Evolutionary conservation across 2,113 vertebrate species (phyloP).

Genomic region (Paradoxurus hermaphroditus): DNA sequence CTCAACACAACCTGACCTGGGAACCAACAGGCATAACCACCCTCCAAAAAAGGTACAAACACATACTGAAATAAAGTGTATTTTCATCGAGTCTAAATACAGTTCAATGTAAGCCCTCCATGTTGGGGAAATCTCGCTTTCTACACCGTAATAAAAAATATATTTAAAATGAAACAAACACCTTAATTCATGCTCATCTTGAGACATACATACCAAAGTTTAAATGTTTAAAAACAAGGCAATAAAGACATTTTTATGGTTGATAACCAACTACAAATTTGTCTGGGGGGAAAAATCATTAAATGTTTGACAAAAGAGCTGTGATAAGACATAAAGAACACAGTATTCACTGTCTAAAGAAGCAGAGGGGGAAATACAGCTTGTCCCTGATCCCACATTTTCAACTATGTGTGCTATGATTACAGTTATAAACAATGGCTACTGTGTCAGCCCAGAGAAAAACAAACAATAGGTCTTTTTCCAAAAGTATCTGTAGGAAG

Average conservation of each 20-base stretch:
- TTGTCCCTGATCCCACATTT: slow-evolving; percentile 78
- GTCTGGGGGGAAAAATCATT: slow-evolving; percentile 49
- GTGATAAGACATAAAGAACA: slow-evolving; percentile 69
- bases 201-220: slow-evolving; percentile 20
- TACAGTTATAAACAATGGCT: slow-evolving; percentile 76
- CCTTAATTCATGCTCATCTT: background rate
- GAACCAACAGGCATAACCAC: background rate
- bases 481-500: slow-evolving; percentile 84
- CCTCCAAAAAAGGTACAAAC: background rate
- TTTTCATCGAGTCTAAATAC: background rate
- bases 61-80: background rate
- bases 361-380: slow-evolving; percentile 70
- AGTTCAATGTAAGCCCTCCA: fast-evolving
- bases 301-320: slow-evolving; percentile 71
- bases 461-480: slow-evolving; percentile 82
- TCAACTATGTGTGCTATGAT: slow-evolving; percentile 80
- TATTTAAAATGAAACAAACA: slow-evolving; percentile 20
- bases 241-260: slow-evolving; percentile 58
- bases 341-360: slow-evolving; percentile 50
- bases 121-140: background rate
- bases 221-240: slow-evolving; percentile 48
- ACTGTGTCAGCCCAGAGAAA: slow-evolving; percentile 74
- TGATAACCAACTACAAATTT: slow-evolving; percentile 70
- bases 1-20: background rate
- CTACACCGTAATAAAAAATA: background rate